A percentile compares a stretch with the other conserved stretches of the same genome.
Conservation (phyloP, 2,113 vertebrate genomes). For the Cranoglanis bouderius region DNA sequence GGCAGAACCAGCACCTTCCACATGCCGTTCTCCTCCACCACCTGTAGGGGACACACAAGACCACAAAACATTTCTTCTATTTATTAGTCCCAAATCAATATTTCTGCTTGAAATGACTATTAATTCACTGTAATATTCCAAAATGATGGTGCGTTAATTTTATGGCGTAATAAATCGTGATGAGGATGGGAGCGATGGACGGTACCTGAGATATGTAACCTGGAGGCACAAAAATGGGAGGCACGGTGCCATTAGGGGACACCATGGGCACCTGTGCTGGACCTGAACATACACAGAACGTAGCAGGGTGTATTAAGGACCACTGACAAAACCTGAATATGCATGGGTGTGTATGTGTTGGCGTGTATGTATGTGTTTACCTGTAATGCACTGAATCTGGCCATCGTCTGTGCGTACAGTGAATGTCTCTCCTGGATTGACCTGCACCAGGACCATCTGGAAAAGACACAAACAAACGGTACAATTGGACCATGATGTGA, state of each 20-base stretch:
- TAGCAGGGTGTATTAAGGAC: too few relatives aligned
- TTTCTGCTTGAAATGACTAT: neutral
- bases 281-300: constrained; percentile 63
- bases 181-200: neutral
- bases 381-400: constrained; percentile 79
- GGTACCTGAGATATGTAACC: constrained; percentile 83
- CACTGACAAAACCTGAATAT: neutral
- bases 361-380: constrained; percentile 58
- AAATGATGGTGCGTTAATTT: neutral
- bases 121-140: neutral
- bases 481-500: neutral
- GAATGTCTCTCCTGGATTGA: constrained; percentile 82
- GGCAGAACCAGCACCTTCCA: constrained; percentile 79
- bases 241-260: constrained; percentile 80
- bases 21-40: constrained; percentile 82
- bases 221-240: constrained; percentile 81
- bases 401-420: constrained; percentile 82
- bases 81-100: neutral
- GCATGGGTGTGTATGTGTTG: neutral
- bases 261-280: constrained; percentile 82
- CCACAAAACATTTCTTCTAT: neutral
- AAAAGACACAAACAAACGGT: constrained; percentile 12
- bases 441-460: constrained; percentile 81
- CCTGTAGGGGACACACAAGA: constrained; percentile 61
- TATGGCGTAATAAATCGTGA: neutral